Evolutionary conservation across 2,113 vertebrate genomes (phyloP).

Genomic region (Pholis gunnellus): DNA sequence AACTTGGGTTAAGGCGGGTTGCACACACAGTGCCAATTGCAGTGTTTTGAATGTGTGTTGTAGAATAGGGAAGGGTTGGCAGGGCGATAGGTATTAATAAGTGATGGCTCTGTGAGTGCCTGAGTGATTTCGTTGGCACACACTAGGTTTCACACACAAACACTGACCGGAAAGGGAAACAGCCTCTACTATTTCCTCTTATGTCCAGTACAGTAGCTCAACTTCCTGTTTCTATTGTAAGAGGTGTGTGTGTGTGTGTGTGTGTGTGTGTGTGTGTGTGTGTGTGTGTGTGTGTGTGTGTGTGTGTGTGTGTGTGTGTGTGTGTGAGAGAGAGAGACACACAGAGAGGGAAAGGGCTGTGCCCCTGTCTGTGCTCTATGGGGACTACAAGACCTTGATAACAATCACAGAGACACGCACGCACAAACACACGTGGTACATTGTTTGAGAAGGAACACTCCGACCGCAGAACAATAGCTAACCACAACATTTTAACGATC

Average conservation of each 20-base stretch:
- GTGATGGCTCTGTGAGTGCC: constrained; percentile 11
- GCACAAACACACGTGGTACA: constrained; percentile 26
- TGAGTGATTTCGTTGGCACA: not conserved
- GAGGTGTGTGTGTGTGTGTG: constrained; percentile 17
- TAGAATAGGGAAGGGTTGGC: constrained; percentile 3
- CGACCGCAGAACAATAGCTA: constrained; percentile 15
- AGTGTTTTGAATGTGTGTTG: constrained; percentile 12
- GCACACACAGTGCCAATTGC: constrained; percentile 1
- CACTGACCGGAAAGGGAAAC: constrained; percentile 58
- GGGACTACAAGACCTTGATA: constrained; percentile 64
- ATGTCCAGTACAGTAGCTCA: constrained; percentile 62
- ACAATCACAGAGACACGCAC: constrained; percentile 30
- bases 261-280: constrained; percentile 33
- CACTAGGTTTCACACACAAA: constrained; percentile 10
- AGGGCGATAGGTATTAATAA: constrained; percentile 14
- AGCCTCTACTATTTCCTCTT: constrained; percentile 74
- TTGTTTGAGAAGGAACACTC: constrained; percentile 29
- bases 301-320: constrained; percentile 35
- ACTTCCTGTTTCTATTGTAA: constrained; percentile 79
- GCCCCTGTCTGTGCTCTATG: constrained; percentile 53
- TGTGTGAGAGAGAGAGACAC: too few relatives aligned
- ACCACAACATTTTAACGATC: constrained; percentile 2
- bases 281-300: constrained; percentile 49
- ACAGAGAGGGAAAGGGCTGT: constrained; percentile 61
- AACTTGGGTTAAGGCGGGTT: constrained; percentile 21